Evolutionary conservation across 92 coral and sea anemone genomes (phyloP), one percentile per base, ranked within the genome.

Genomic region (Umimayanthus kanabou): DNA sequence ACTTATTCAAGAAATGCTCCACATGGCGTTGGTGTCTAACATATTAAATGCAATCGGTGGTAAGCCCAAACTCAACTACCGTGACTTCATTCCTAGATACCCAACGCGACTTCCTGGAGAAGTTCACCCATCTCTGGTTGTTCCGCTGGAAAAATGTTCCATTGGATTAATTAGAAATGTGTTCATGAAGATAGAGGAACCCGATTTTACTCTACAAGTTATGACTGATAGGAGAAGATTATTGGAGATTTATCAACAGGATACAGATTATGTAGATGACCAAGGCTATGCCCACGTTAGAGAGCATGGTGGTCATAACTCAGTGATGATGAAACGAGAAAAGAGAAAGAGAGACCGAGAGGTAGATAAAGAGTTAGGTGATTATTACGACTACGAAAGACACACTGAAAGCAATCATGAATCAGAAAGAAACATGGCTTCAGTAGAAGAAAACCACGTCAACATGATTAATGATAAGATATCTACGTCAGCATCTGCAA

Each of bases 71-170:
- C 55, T 93, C 10, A 79, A 81, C 75, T 80, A 83, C 28, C 88
- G 82, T 71, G 87, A 89, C 49, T 88, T 95, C 61, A 85, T 90
- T 39, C 90, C 88, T 0, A 57, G 39, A 22, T 95, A 95, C 66
- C 98, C 98, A 43, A 80, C 96, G 14, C 91, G 94, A n/a, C 85
- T 95, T 6, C 98, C 96, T 0, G 98, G 96, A 6, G 96, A 95
- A 14, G 91, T 95, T 28, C 98, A 95, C 25, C 96, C 98, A 14
- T 83, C 88, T 16, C 50, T 93, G 71, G 76, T 88, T 16, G 91
- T 95, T 43, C 94, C 98, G 8, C 84, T 95, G 13, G 94, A 95
- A 69, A 95, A 91, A 88, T 45, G 91, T 11, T 95, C 98, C 53
- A 90, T 91, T 53, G 89, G 69, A 20, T 88, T 93, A 7, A 92